Base-by-base conservation (phyloP, 2,113 vertebrate genomes). In the Myiozetetes cayanensis region DNA sequence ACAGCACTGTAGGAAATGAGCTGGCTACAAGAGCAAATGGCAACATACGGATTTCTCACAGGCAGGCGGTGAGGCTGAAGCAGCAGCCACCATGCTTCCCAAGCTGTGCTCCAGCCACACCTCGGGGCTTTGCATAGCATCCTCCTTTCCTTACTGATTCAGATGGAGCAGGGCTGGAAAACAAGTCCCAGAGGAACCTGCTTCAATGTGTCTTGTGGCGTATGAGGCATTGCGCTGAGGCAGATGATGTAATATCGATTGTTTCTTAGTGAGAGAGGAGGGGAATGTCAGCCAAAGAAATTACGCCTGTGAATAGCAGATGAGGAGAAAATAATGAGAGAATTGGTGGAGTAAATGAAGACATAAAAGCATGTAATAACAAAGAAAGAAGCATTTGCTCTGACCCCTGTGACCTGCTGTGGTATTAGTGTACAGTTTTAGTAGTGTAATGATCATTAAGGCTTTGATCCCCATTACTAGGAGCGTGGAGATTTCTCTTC, bases 191-290 rank as follows among this genome's bases (percentile, higher is more conserved):
- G 89, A 43, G 80, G 97, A 96, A 85, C 79, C 67, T 67, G 37
- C 90, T 97, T 90, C 90, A 94, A 94, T 91, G 58, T 89, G 95
- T 97, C 95, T 97, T 27, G 59, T 95, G 81, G n/a, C n/a, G 73
- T 83, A 93, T 95, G 89, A 97, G 95, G 94, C 97, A 87, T 74
- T 87, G 91, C 56, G 6, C 93, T 13, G 31, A 96, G 90, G 95
- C 86, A 95, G 96, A 97, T 98, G 97, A 97, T 97, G 96, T 96
- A 95, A 97, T 97, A 98, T 96, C 89, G 97, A 98, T 95, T 95
- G 96, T 91, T 88, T 92, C 94, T 97, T 90, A 94, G 97, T 77
- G 90, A 97, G 96, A 96, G 96, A 97, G 91, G 97, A 95, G 95
- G 85, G 94, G 95, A 95, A 94, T 76, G 91, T 80, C 89, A 72